These are phyloP conservation scores for Drosophila bocqueti DNA, from an alignment of 1,140 invertebrate genomes.

Conservation along the genomic window DNA sequence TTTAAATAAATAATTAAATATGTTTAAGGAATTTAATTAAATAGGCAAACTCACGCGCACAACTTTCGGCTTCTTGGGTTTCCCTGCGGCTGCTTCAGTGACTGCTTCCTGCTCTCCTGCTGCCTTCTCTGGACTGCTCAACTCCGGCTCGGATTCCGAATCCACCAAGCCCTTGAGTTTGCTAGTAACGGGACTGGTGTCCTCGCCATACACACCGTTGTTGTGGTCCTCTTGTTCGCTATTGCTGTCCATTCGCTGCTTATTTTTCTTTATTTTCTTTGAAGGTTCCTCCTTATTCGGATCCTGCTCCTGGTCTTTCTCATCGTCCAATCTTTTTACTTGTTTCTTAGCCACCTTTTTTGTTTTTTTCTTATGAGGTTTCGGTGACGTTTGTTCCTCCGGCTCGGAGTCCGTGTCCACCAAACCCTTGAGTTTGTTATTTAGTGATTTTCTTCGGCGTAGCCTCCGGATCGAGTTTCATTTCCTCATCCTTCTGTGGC, in stretches of 20 bases:
- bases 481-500: not conserved
- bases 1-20: not conserved
- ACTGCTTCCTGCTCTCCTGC: conserved; percentile 28
- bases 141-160: conserved; percentile 63
- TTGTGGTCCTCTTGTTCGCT: conserved; percentile 17
- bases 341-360: conserved; percentile 37
- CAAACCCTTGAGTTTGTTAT: conserved; percentile 23
- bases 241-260: conserved; percentile 38
- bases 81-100: conserved; percentile 4
- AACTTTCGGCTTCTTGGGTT: conserved; percentile 44
- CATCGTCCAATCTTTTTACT: conserved; percentile 18
- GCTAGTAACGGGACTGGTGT: conserved; percentile 12
- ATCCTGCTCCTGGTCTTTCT: not conserved
- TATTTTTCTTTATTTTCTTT: conserved; percentile 50
- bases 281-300: not conserved
- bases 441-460: not conserved
- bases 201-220: conserved; percentile 1
- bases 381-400: not conserved
- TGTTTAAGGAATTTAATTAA: too few relatives aligned
- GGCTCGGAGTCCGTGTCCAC: not conserved
- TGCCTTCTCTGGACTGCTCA: conserved; percentile 31
- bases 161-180: conserved; percentile 63
- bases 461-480: conserved; percentile 32
- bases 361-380: conserved; percentile 28
- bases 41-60: conserved; percentile 39